Evolutionary conservation across 1,140 invertebrate genomes (phyloP), one percentile per base, ranked within the genome.

Genomic region (Euwallacea similis): DNA sequence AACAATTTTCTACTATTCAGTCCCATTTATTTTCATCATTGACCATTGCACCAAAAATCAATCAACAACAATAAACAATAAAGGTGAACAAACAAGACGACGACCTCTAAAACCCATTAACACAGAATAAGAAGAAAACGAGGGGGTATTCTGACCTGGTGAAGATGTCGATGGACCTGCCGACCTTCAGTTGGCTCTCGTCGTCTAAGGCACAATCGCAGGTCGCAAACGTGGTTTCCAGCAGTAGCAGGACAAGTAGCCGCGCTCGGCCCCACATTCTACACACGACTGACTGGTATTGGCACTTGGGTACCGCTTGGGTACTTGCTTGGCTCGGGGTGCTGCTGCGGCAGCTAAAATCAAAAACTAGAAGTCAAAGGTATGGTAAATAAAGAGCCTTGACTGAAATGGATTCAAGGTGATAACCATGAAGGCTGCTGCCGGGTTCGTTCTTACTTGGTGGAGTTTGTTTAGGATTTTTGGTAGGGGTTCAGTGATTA

Each of bases 181-280:
- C 79, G 54, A 81, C 79, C 61, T 79, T 77, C 59, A 81, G 73
- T 59, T 78, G 73, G 56, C 71, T 73, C 42, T 81, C 74, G 44
- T 75, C 75, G 50, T 73, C 65, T 7, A 15, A 60, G 47, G 59
- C 53, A 65, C 67, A 60, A 64, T 59, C 66, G 65, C 69, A 73
- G 64, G 68, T 71, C 42, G 71, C 69, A 46, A 66, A 8, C 33
- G 69, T 55, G 46, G 53, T 56, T 73, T 77, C 73, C 72, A 80
- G 74, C 76, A 80, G 70, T 68, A 77, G 62, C 54, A 76, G 74
- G 74, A 79, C 77, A 68, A 80, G 75, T 75, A 79, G 72, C 68
- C 79, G 75, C 72, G 79, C 78, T 68, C 81, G 76, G 75, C 79
- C 72, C 79, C 81, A 81, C 81, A 82, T 82, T 76, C 78, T 82